phyloP scores from a whole-genome alignment of 1,140 invertebrate species.

The Stegodyphus dumicola region DNA sequence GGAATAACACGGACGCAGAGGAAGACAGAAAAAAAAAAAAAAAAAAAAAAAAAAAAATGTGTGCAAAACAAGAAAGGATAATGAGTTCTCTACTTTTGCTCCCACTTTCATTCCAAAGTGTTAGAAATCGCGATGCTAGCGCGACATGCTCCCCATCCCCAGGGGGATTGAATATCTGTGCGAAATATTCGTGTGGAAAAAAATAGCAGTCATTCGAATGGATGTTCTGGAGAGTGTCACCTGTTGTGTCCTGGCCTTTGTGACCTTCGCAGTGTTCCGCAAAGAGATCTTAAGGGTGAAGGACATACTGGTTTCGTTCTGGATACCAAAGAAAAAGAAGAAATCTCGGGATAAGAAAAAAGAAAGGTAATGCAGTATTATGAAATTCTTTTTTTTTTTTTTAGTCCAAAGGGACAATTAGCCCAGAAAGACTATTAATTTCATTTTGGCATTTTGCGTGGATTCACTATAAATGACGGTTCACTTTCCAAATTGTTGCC shows the following conservation, averaged over 20 bases:
- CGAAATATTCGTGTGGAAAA: not conserved
- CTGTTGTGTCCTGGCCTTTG: slow-evolving; percentile 22
- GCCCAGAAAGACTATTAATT: no score
- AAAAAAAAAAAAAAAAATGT: not conserved
- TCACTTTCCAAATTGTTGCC: no score
- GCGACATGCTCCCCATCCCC: not conserved
- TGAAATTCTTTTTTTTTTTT: no score
- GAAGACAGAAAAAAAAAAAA: not conserved
- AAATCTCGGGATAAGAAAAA: not conserved
- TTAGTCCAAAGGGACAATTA: no score
- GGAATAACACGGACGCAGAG: slow-evolving; percentile 12
- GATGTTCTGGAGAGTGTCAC: slow-evolving; percentile 23
- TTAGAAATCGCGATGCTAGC: not conserved
- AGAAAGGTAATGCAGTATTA: not conserved
- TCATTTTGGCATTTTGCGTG: no score
- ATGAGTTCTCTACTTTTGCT: slow-evolving; percentile 29
- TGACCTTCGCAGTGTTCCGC: slow-evolving; percentile 49
- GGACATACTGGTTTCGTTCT: slow-evolving; percentile 17
- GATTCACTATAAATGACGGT: no score
- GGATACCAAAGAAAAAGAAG: slow-evolving; percentile 13
- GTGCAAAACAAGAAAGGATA: slow-evolving; percentile 11
- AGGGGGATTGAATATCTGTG: slow-evolving; percentile 2
- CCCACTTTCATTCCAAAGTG: slow-evolving; percentile 25
- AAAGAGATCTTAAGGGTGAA: slow-evolving; percentile 40
- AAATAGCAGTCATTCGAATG: not conserved